Evolutionary conservation across 2,888 invertebrate species (phyloP).

Genomic region (Amphipyra berbera): DNA sequence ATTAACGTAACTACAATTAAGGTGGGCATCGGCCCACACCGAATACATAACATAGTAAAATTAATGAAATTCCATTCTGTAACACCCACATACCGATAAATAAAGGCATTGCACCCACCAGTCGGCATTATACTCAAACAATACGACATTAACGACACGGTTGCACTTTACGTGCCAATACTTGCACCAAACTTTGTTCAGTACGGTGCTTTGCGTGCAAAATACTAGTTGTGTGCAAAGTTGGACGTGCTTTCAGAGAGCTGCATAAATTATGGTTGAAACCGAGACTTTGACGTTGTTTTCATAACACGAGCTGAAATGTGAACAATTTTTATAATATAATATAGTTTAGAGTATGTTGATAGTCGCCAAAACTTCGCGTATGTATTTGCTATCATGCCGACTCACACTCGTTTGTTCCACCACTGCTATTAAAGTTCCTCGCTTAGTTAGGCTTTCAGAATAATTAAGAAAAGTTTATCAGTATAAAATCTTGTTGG

Average conservation of each 20-base stretch:
- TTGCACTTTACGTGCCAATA: conserved; percentile 58
- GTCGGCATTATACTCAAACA: conserved; percentile 60
- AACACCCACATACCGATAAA: conserved; percentile 48
- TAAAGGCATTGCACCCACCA: conserved; percentile 64
- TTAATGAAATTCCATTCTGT: conserved; percentile 54
- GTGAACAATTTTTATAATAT: conserved; percentile 39
- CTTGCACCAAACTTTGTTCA: conserved; percentile 53
- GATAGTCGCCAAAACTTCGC: conserved; percentile 36
- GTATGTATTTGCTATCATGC: conserved; percentile 64
- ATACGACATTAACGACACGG: conserved; percentile 61
- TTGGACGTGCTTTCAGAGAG: conserved; percentile 50
- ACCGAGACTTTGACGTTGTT: conserved; percentile 38
- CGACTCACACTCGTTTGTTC: conserved; percentile 48
- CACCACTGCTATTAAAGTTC: conserved; percentile 28
- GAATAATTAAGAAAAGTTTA: conserved; percentile 48
- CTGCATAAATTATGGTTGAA: conserved; percentile 61
- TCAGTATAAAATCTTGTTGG: conserved; percentile 38
- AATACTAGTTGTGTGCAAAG: conserved; percentile 40
- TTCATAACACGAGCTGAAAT: conserved; percentile 37
- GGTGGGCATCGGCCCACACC: conserved; percentile 38
- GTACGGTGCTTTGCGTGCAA: conserved; percentile 32
- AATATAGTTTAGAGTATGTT: conserved; percentile 44
- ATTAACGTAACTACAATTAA: conserved; percentile 37
- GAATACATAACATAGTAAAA: conserved; percentile 54
- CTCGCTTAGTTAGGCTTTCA: conserved; percentile 21